A percentile compares a stretch with the other conserved stretches of the same genome.
phyloP scores from a whole-genome alignment of 2,797 vertebrate genomes.

The Pseudochirops corinnae region DNA sequence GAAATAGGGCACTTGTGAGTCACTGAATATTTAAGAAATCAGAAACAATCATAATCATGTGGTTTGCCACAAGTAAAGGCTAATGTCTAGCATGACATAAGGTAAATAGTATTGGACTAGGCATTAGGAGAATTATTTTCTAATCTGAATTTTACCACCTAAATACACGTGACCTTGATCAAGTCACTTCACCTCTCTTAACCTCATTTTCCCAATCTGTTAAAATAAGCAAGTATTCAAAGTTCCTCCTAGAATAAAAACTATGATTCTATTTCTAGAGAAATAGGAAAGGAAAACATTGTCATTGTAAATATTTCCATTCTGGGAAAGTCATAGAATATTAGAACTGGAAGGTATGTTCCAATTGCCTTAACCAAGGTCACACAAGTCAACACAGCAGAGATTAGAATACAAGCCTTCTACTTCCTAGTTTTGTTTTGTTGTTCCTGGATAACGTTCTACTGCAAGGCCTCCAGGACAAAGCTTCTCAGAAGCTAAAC shows the following conservation, averaged over 20 bases:
- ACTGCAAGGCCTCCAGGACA: neutral
- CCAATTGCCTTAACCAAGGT: neutral
- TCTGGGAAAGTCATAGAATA: neutral
- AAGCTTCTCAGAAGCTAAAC: neutral
- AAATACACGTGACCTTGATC: neutral
- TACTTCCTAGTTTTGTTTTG: neutral
- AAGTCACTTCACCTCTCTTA: neutral
- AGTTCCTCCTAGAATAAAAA: neutral
- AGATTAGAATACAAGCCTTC: neutral
- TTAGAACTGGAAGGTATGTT: neutral
- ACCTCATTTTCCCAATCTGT: neutral
- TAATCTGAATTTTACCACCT: neutral
- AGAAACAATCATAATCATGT: neutral
- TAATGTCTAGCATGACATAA: neutral
- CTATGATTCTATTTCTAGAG: neutral
- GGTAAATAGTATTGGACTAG: neutral
- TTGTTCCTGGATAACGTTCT: neutral
- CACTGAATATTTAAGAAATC: neutral
- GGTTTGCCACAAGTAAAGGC: neutral
- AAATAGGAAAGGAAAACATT: neutral
- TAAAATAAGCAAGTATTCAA: neutral
- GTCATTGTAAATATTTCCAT: neutral
- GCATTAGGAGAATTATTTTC: neutral
- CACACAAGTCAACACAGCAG: neutral
- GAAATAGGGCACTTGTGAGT: neutral